Evolutionary conservation across 2,113 vertebrate genomes (phyloP).

Genomic region (Colius striatus): DNA sequence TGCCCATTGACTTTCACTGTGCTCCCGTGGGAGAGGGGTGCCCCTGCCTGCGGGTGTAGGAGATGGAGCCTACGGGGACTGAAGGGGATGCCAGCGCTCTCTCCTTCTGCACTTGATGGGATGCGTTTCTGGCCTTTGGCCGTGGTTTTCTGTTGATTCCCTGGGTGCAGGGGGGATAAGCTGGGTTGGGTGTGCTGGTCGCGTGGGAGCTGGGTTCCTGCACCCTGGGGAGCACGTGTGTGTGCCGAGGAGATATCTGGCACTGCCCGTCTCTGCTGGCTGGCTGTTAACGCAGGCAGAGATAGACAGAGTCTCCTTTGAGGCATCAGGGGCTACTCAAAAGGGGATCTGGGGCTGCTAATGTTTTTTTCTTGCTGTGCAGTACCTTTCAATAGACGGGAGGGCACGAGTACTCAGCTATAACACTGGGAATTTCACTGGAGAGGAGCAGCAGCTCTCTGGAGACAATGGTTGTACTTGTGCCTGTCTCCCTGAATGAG

Average conservation of each 20-base stretch:
- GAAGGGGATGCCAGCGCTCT: accelerated
- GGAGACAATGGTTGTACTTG: neutral
- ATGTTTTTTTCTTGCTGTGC: neutral
- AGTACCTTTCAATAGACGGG: neutral
- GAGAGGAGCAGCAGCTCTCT: neutral
- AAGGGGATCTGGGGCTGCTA: neutral
- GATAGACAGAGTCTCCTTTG: accelerated
- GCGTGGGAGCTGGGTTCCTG: too few relatives aligned
- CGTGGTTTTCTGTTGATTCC: neutral
- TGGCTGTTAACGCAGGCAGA: neutral
- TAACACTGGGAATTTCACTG: neutral
- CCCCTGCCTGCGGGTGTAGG: neutral
- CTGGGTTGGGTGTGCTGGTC: too few relatives aligned
- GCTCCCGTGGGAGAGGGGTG: accelerated
- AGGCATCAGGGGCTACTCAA: neutral
- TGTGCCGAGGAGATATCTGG: accelerated
- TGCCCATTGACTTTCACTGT: too few relatives aligned
- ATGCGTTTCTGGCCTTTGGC: accelerated
- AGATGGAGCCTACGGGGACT: neutral
- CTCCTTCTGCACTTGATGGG: neutral
- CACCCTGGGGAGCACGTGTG: accelerated
- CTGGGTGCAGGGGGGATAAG: too few relatives aligned
- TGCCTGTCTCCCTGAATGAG: accelerated
- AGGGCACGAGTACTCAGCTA: accelerated
- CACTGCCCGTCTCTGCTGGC: neutral